Evolutionary conservation across 1,140 invertebrate species (phyloP).

Genomic region (Stenopsyche tienmushanensis): DNA sequence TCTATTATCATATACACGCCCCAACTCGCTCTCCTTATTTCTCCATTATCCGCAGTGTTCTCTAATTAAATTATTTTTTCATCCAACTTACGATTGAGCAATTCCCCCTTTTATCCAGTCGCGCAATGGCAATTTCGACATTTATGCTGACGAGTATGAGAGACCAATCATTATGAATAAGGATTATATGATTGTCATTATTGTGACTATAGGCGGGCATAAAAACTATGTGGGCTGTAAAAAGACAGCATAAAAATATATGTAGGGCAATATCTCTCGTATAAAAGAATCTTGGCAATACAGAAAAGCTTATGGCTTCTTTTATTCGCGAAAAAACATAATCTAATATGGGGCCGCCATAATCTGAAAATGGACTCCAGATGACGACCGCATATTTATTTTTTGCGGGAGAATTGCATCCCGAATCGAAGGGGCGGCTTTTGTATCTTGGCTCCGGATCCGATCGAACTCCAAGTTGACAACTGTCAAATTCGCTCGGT

Average conservation of each 20-base stretch:
- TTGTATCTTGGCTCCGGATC: too few relatives aligned
- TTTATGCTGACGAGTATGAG: too few relatives aligned
- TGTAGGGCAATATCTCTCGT: conserved; percentile 4
- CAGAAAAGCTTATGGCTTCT: conserved; percentile 25
- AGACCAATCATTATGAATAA: not conserved
- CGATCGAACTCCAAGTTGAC: too few relatives aligned
- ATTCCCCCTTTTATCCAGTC: too few relatives aligned
- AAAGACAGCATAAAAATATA: conserved; percentile 8
- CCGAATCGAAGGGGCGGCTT: too few relatives aligned
- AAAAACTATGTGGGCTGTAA: not conserved
- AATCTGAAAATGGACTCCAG: conserved; percentile 27
- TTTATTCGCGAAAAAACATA: conserved; percentile 31
- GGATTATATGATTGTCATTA: not conserved
- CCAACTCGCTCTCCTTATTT: too few relatives aligned
- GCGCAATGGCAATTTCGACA: too few relatives aligned
- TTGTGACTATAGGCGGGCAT: not conserved
- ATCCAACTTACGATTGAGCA: too few relatives aligned
- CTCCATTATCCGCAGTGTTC: too few relatives aligned
- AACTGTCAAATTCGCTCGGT: too few relatives aligned
- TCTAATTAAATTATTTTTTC: too few relatives aligned
- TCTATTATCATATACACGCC: too few relatives aligned
- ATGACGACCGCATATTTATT: conserved; percentile 1
- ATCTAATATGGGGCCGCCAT: conserved; percentile 32
- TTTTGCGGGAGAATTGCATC: not conserved
- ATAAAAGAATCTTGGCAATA: not conserved